Percentiles rank a stretch among this genome's conserved stretches.
These are phyloP conservation scores for Bellardia bayeri DNA, from an alignment of 2,888 invertebrate species.

Conservation along the genomic window DNA sequence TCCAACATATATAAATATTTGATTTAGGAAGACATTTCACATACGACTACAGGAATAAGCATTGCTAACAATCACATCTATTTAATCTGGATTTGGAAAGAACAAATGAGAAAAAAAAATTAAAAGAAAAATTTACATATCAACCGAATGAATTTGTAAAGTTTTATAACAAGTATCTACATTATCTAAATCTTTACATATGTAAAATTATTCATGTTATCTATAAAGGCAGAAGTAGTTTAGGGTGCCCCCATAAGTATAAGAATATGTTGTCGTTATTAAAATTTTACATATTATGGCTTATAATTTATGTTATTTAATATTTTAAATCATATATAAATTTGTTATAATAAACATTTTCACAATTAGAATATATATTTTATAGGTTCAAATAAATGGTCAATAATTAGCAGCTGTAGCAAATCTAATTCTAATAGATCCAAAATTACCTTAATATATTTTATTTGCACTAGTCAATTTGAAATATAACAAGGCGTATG, in stretches of 20 bases:
- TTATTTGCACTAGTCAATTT: too few relatives aligned
- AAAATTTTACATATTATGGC: too few relatives aligned
- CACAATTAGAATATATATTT: too few relatives aligned
- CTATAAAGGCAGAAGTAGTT: neutral
- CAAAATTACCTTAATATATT: too few relatives aligned
- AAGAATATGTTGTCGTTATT: too few relatives aligned
- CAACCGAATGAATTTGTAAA: constrained; percentile 34
- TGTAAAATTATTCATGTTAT: constrained; percentile 16
- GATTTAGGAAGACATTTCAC: neutral
- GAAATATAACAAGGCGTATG: neutral
- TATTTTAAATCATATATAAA: too few relatives aligned
- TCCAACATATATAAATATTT: constrained; percentile 1
- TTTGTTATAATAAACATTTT: too few relatives aligned
- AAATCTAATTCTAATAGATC: too few relatives aligned
- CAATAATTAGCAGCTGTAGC: too few relatives aligned
- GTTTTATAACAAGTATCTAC: constrained; percentile 22
- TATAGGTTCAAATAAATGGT: too few relatives aligned
- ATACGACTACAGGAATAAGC: too few relatives aligned
- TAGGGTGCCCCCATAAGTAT: neutral
- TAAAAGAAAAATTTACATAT: constrained; percentile 39
- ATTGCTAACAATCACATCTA: constrained; percentile 25
- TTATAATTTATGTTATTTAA: too few relatives aligned
- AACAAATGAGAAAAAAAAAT: constrained; percentile 20
- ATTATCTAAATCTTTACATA: neutral
- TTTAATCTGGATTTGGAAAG: constrained; percentile 21